A percentile compares a stretch with the other conserved stretches of the same genome.
phyloP scores from a whole-genome alignment of 1,140 invertebrate genomes.

The Philotrypesis tridentata region DNA sequence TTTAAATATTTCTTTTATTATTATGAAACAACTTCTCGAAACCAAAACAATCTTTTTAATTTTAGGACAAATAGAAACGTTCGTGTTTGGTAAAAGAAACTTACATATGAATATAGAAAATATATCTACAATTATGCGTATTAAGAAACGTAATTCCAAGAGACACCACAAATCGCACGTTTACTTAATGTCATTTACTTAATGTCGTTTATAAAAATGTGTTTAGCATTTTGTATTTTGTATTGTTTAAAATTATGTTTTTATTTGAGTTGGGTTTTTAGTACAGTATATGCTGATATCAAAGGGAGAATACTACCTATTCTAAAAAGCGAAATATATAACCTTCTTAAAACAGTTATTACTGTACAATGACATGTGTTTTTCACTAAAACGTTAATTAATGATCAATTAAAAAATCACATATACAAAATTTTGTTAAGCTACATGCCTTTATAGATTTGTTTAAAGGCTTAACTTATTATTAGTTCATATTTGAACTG shows the following conservation, averaged over 20 bases:
- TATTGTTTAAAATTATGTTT: constrained; percentile 37
- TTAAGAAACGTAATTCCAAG: too few species aligned
- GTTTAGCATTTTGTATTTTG: not conserved
- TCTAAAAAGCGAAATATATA: constrained; percentile 25
- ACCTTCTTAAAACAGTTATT: constrained; percentile 13
- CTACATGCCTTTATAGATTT: not conserved
- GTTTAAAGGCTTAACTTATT: not conserved
- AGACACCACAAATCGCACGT: too few species aligned
- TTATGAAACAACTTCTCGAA: too few species aligned
- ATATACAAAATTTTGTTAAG: constrained; percentile 42
- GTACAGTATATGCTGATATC: constrained; percentile 21
- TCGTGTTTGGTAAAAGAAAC: too few species aligned
- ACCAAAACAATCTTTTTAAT: too few species aligned
- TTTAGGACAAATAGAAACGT: too few species aligned
- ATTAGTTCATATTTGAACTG: not conserved
- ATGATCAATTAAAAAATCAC: constrained; percentile 31
- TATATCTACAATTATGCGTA: too few species aligned
- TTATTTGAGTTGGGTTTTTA: constrained; percentile 16
- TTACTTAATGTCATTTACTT: too few species aligned
- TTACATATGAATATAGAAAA: too few species aligned
- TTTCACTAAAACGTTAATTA: not conserved
- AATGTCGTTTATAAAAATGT: not conserved
- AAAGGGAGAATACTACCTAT: constrained; percentile 33
- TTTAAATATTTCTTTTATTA: too few species aligned
- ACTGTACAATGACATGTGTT: constrained; percentile 34